Base-by-base conservation (phyloP, 1,140 invertebrate genomes). In the Brachystomella parvula region DNA sequence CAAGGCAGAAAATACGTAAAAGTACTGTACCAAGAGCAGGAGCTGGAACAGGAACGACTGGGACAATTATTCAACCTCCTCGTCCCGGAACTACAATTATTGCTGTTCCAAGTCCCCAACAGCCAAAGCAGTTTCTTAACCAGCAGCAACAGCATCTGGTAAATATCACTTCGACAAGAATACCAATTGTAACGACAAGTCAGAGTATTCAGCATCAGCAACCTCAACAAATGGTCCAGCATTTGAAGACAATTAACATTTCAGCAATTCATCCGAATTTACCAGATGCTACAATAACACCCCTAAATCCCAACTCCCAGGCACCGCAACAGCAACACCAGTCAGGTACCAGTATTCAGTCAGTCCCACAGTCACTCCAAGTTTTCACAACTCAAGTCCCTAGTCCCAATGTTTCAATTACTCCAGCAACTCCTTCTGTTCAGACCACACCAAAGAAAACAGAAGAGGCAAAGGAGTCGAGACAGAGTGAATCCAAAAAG, bases 141-240 rank as follows among this genome's bases (percentile, higher is more conserved):
- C 59, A 67, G 68, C 77, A 78, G 63, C 77, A 76, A 64, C 77
- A 77, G 69, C 78, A 76, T 63, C 76, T 77, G 70, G 77, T 77
- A 69, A 26, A 28, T 26, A 32, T 49, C 28, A 62, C 62, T 26
- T 47, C 67, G 21, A 64, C 65, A 33, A 71, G 65, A 66, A 33
- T 71, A 47, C 57, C 62, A 29, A 32, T 67, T 24, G 60, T 57
- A 28, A 62, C 33, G 17, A 61, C 53, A 32, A n/a, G 19, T 19
- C 33, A 35, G 28, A 47, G 21, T 31, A 31, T 31, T 32, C 15
- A 17, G 3, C 39, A 61, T 17, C 65, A 56, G 30, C 44, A 49
- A 44, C 47, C 44, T 26, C 63, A 65, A 31, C 30, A 26, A 29
- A 12, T n/a, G 24, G 35, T 63, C 3, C 67, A 69, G 56, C 71